phyloP scores from a whole-genome alignment of 2,888 invertebrate genomes.

The Caenorhabditis virilis region DNA sequence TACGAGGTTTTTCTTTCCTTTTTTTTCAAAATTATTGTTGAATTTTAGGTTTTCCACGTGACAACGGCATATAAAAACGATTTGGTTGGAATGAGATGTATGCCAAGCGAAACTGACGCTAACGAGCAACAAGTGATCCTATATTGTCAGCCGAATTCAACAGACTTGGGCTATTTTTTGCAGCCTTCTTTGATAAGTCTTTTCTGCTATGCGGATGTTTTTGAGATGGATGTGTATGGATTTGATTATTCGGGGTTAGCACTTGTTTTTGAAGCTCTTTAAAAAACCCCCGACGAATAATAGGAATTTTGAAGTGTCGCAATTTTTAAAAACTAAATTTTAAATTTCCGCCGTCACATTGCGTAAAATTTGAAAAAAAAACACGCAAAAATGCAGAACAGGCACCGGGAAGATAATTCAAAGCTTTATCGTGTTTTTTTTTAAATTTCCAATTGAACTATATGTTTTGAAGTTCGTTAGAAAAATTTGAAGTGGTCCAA shows the following conservation, averaged over 20 bases:
- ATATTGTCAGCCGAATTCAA: constrained; percentile 60
- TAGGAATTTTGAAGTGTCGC: too few relatives aligned
- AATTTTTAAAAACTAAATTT: too few relatives aligned
- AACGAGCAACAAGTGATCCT: constrained; percentile 50
- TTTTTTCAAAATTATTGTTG: not conserved
- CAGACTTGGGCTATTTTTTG: constrained; percentile 54
- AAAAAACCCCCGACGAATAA: too few relatives aligned
- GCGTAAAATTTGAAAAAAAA: too few relatives aligned
- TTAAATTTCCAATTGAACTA: too few relatives aligned
- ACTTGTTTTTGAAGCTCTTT: too few relatives aligned
- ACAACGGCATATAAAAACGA: constrained; percentile 25
- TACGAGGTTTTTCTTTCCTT: constrained; percentile 18
- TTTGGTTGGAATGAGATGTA: constrained; percentile 32
- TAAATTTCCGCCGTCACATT: too few relatives aligned
- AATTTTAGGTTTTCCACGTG: constrained; percentile 15
- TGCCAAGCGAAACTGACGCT: constrained; percentile 6
- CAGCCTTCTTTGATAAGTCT: constrained; percentile 45
- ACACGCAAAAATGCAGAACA: too few relatives aligned
- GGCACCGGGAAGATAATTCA: too few relatives aligned
- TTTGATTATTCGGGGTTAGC: constrained; percentile 64
- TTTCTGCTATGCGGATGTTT: constrained; percentile 31
- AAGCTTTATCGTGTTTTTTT: too few relatives aligned
- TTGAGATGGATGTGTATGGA: constrained; percentile 49
- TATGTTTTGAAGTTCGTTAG: too few relatives aligned
- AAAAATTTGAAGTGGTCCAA: too few relatives aligned